A percentile compares a stretch with the other conserved stretches of the same genome.
Conservation (phyloP, 2,797 vertebrate genomes). For the Sciaenops ocellatus region DNA sequence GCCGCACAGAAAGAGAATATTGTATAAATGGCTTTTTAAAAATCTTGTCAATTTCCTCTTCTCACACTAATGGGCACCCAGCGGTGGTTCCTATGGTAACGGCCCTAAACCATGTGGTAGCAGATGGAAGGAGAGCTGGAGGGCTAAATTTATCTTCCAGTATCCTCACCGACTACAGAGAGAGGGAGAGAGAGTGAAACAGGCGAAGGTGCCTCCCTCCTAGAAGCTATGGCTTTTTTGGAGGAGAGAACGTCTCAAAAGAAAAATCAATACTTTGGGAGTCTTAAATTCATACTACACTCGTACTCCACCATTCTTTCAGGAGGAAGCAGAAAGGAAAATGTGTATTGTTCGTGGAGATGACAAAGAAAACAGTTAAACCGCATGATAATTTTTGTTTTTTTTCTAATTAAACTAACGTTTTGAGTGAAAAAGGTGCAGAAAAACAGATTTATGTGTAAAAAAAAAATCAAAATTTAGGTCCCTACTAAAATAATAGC, state of each 20-base stretch:
- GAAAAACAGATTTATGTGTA: background rate
- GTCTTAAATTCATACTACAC: slow-evolving; percentile 52
- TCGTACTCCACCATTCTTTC: slow-evolving; percentile 41
- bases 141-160: slow-evolving; percentile 90
- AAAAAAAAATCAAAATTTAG: background rate
- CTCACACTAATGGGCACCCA: slow-evolving; percentile 85
- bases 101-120: slow-evolving; percentile 88
- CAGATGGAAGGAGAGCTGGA: slow-evolving; percentile 89
- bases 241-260: slow-evolving; percentile 62
- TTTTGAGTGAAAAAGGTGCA: background rate
- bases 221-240: slow-evolving; percentile 63
- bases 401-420: background rate
- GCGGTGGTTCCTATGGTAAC: slow-evolving; percentile 89
- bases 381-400: background rate
- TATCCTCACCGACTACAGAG: slow-evolving; percentile 84
- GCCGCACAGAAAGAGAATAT: slow-evolving; percentile 55
- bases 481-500: background rate
- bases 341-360: slow-evolving; percentile 3
- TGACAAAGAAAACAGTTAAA: slow-evolving; percentile 36
- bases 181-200: slow-evolving; percentile 64
- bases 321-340: slow-evolving; percentile 23
- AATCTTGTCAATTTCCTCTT: slow-evolving; percentile 82
- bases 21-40: slow-evolving; percentile 78
- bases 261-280: slow-evolving; percentile 71
- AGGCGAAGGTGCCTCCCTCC: slow-evolving; percentile 74